Conservation (phyloP, 2,797 vertebrate genomes). For the Sebastes variabilis region DNA sequence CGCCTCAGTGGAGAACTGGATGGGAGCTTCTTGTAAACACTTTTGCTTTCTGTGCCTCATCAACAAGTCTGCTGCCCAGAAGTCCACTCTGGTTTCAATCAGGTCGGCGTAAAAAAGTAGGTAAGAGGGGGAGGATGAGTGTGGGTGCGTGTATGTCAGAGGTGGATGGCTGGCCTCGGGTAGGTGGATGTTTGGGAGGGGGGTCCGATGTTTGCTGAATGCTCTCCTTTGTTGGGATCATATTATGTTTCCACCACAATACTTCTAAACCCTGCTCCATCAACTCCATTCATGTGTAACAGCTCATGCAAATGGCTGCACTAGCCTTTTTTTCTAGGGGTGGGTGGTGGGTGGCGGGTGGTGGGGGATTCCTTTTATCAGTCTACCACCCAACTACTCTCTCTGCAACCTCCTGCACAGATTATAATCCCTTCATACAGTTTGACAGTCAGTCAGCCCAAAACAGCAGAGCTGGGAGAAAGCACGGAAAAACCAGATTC, state of each 20-base stretch:
- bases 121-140: slow-evolving; percentile 1
- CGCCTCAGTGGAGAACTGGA: slow-evolving; percentile 12
- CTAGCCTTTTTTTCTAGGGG: slow-evolving; percentile 62
- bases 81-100: slow-evolving; percentile 35
- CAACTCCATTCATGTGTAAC: slow-evolving; percentile 86
- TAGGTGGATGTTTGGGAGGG: slow-evolving; percentile 52
- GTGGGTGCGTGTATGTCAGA: slow-evolving; percentile 42
- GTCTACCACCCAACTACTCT: slow-evolving; percentile 54
- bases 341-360: background rate
- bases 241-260: slow-evolving; percentile 88
- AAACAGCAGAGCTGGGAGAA: background rate
- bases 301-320: slow-evolving; percentile 85
- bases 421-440: slow-evolving; percentile 35
- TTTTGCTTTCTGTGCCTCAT: slow-evolving; percentile 54
- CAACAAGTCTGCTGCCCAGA: slow-evolving; percentile 24
- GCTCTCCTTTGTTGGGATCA: slow-evolving; percentile 83
- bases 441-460: background rate
- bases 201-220: slow-evolving; percentile 73
- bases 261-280: slow-evolving; percentile 84
- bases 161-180: slow-evolving; percentile 52
- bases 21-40: slow-evolving; percentile 61
- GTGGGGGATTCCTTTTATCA: slow-evolving; percentile 52
- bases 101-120: slow-evolving; percentile 16
- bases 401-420: slow-evolving; percentile 34
- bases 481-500: background rate